phyloP scores from a whole-genome alignment of 2,113 vertebrate genomes.

The Eptesicus fuscus region DNA sequence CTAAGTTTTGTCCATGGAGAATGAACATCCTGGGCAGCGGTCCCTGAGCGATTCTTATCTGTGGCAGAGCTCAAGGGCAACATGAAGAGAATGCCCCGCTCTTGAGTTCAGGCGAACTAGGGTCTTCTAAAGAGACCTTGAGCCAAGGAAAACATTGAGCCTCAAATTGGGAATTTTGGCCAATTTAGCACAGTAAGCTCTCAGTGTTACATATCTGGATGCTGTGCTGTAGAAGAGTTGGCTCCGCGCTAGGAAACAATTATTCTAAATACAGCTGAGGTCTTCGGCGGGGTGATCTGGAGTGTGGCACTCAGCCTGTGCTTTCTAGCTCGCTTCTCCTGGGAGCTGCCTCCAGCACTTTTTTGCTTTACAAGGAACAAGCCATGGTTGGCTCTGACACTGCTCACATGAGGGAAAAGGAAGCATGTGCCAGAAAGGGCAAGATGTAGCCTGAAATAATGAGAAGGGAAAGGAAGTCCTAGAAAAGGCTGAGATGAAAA shows the following conservation, averaged over 20 bases:
- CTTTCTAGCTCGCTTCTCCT: background rate
- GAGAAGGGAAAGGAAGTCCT: background rate
- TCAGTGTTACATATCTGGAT: background rate
- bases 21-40: fast-evolving
- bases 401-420: background rate
- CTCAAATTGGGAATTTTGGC: background rate
- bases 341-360: slow-evolving; percentile 18
- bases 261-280: slow-evolving; percentile 5
- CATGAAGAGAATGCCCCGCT: background rate
- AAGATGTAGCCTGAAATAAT: background rate
- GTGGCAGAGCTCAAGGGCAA: background rate
- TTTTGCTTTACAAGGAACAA: slow-evolving; percentile 42
- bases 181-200: background rate
- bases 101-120: background rate
- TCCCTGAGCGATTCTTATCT: background rate
- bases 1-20: background rate
- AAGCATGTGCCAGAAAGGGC: background rate
- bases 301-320: background rate
- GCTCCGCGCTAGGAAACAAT: slow-evolving; percentile 46
- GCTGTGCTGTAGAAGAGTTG: slow-evolving; percentile 1
- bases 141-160: slow-evolving; percentile 28
- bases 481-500: background rate
- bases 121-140: background rate
- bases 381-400: background rate
- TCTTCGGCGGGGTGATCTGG: background rate